A percentile compares a stretch with the other conserved stretches of the same genome.
phyloP scores from a whole-genome alignment of 2,888 invertebrate genomes.

The Agrenia bidenticulata region DNA sequence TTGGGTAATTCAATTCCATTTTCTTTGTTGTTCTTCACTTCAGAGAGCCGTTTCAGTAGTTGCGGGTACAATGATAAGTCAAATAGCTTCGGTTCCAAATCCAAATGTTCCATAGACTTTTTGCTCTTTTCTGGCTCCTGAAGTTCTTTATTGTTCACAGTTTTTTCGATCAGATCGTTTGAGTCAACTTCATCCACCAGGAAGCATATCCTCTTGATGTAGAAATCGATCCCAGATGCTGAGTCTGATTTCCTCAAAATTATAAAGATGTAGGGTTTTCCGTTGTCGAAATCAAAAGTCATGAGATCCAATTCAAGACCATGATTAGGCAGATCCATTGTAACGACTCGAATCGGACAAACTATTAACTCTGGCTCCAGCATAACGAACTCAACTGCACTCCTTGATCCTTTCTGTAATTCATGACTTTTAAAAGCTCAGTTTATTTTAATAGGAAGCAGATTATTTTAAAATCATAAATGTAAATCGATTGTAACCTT shows the following conservation, averaged over 20 bases:
- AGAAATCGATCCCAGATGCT: not conserved
- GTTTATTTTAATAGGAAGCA: no score
- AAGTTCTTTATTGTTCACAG: not conserved
- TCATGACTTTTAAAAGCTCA: no score
- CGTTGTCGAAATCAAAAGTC: not conserved
- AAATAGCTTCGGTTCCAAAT: not conserved
- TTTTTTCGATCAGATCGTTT: no score
- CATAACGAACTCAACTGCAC: no score
- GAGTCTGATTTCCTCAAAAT: not conserved
- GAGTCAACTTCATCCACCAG: not conserved
- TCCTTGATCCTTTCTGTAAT: no score
- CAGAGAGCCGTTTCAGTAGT: not conserved
- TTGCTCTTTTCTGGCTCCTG: not conserved
- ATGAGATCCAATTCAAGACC: not conserved
- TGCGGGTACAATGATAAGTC: not conserved
- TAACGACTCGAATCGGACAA: not conserved
- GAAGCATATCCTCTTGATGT: constrained; percentile 3
- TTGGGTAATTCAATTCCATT: not conserved
- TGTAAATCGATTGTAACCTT: not conserved
- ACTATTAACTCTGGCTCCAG: constrained; percentile 7
- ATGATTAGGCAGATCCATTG: not conserved
- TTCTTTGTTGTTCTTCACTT: not conserved
- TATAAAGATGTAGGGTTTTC: constrained; percentile 9
- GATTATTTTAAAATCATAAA: not conserved
- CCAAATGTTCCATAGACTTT: not conserved